Evolutionary conservation across 2,797 vertebrate genomes (phyloP).

Genomic region (Melanotaenia nigrans): DNA sequence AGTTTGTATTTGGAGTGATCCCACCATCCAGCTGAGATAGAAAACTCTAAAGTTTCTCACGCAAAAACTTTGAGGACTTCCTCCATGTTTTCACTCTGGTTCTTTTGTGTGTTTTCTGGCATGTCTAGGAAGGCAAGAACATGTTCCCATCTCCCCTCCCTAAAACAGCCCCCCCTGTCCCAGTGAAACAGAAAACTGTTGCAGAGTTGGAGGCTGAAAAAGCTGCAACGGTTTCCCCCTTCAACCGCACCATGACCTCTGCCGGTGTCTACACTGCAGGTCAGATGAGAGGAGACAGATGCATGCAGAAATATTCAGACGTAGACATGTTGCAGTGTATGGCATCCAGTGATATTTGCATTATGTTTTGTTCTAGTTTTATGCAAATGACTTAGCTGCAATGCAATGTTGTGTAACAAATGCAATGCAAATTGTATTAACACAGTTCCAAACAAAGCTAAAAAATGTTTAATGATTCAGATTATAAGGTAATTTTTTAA

Average conservation of each 20-base stretch:
- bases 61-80: slow-evolving; percentile 42
- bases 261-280: slow-evolving; percentile 80
- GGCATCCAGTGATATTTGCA: background rate
- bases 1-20: slow-evolving; percentile 43
- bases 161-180: slow-evolving; percentile 68
- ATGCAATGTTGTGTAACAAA: background rate
- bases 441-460: background rate
- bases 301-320: background rate
- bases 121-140: slow-evolving; percentile 76
- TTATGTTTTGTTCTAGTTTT: background rate
- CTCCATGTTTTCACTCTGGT: slow-evolving; percentile 37
- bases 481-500: no score
- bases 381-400: background rate
- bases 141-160: slow-evolving; percentile 82
- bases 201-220: slow-evolving; percentile 78
- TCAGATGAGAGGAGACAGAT: slow-evolving; percentile 40
- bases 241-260: slow-evolving; percentile 77
- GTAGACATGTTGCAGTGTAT: background rate
- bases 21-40: slow-evolving; percentile 27
- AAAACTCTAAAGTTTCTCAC: slow-evolving; percentile 57
- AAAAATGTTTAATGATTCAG: no score
- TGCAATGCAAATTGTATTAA: no score
- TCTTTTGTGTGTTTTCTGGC: slow-evolving; percentile 39
- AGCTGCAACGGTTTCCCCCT: slow-evolving; percentile 66
- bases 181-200: slow-evolving; percentile 69